Conservation (phyloP, 1,140 invertebrate genomes). For the Drosophila prosaltans region DNA sequence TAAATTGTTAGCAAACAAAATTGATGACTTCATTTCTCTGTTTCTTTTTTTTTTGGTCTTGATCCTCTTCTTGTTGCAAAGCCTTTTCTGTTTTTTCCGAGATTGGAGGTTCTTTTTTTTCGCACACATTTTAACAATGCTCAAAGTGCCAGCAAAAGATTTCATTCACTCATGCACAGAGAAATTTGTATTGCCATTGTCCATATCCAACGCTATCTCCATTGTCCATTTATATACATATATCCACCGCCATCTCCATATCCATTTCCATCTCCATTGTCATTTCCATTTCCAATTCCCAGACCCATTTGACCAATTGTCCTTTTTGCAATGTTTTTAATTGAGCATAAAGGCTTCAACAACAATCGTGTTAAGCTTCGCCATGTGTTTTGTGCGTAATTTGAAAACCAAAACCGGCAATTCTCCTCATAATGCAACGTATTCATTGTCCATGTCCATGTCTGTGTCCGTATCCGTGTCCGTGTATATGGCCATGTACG, state of each 20-base stretch:
- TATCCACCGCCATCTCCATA: neutral
- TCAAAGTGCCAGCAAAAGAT: conserved; percentile 1
- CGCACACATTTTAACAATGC: conserved; percentile 5
- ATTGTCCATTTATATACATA: neutral
- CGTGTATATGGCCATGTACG: neutral
- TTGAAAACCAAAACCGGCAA: conserved; percentile 66
- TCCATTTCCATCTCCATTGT: neutral
- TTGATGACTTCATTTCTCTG: neutral
- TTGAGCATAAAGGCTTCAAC: conserved; percentile 44
- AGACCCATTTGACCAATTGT: conserved; percentile 8
- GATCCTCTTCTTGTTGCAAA: neutral
- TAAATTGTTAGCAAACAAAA: neutral
- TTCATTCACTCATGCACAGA: neutral
- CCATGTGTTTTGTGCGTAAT: conserved; percentile 69
- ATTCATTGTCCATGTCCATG: conserved; percentile 33
- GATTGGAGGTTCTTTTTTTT: neutral
- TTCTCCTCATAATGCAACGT: conserved; percentile 65
- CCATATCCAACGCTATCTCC: neutral
- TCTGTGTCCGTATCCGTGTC: conserved; percentile 16
- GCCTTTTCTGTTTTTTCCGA: too few species aligned
- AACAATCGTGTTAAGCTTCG: conserved; percentile 55
- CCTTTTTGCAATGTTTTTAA: conserved; percentile 35
- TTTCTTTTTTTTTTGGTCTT: neutral
- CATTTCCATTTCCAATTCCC: neutral
- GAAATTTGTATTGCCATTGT: neutral